Conservation (phyloP, 2,888 invertebrate genomes). For the Athripsodes cinereus region DNA sequence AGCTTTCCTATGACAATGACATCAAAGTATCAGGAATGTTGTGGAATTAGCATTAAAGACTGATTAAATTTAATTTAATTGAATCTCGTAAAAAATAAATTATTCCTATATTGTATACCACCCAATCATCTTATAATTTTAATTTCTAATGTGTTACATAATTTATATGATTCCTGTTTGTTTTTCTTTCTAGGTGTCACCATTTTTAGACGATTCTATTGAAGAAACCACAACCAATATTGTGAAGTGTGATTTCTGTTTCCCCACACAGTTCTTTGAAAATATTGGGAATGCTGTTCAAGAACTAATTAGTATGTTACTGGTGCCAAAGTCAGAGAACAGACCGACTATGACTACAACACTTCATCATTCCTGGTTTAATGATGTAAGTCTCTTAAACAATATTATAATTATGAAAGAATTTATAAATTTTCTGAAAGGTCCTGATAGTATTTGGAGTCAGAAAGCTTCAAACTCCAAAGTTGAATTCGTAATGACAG, state of each 20-base stretch:
- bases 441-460: no score
- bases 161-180: background rate
- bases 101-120: no score
- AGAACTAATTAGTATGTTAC: slow-evolving; percentile 56
- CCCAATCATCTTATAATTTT: background rate
- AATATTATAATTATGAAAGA: background rate
- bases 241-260: slow-evolving; percentile 74
- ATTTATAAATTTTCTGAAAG: background rate
- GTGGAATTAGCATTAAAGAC: no score
- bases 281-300: slow-evolving; percentile 63
- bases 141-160: background rate
- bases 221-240: slow-evolving; percentile 82
- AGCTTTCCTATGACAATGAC: no score
- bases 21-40: no score
- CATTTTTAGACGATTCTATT: slow-evolving; percentile 75
- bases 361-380: slow-evolving; percentile 43
- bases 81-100: no score
- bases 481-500: no score
- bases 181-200: slow-evolving; percentile 56
- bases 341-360: slow-evolving; percentile 44
- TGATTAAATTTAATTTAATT: no score
- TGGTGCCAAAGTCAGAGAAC: slow-evolving; percentile 52
- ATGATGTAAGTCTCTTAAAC: slow-evolving; percentile 25
- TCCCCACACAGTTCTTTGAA: slow-evolving; percentile 72
- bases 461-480: no score